Evolutionary conservation across 2,888 invertebrate species (phyloP), one percentile per base, ranked within the genome.

Genomic region (Microplitis manilae): DNA sequence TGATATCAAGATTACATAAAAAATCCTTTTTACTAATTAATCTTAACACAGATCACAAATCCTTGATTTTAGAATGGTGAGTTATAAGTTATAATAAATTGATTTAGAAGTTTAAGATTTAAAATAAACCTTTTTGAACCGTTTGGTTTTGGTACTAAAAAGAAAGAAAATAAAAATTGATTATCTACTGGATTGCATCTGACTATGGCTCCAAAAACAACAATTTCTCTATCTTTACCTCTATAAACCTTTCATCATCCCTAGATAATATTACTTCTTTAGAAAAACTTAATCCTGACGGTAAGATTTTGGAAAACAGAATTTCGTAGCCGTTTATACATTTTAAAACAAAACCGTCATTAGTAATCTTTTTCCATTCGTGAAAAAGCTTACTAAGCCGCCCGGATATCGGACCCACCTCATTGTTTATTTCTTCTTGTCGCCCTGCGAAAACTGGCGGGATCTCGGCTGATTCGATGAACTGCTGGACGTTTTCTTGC

Each of bases 31-130:
- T 20, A 17, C 39, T 74, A 30, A 85, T 78, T 15, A 85, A 60
- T 30, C 81, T 77, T 8, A 68, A 68, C 0, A 81, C 82, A 0
- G 83, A 81, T 76, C 80, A 78, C 60, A 77, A 79, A 75, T 84
- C 83, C 72, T 85, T 83, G 39, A 84, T 77, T 79, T 86, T 84
- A 69, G 85, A 85, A 78, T 85, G 84, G 20, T 79, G 61, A 6
- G 80, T 17, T 17, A 72, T 15, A 17, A 6, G 80, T 17, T 17
- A 72, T 15, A 17, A 85, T 69, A 68, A 76, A 85, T 62, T 76
- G 68, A 41, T 84, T 84, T 7, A 85, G 67, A 6, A 61, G 38
- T 79, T 83, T 84, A 64, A 84, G 70, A 71, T 83, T 84, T 40
- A 84, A 77, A 73, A 84, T 84, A 67, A 85, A 80, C 5, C 83